Conservation (phyloP, 1,140 invertebrate genomes). For the Dolichoris vasculosae region DNA sequence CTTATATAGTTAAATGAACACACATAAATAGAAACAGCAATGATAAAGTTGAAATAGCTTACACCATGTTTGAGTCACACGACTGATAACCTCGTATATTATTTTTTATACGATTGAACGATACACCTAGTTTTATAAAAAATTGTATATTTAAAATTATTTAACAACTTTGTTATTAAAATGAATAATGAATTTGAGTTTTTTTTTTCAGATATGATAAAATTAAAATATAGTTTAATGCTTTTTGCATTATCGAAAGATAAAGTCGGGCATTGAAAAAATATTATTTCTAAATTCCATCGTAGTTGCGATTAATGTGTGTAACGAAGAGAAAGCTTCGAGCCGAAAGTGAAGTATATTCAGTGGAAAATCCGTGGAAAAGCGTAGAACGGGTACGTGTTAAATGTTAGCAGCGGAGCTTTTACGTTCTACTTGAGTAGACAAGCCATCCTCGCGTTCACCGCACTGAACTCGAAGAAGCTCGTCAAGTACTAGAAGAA, state of each 20-base stretch:
- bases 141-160: no score
- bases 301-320: conserved; percentile 37
- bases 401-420: conserved; percentile 56
- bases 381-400: conserved; percentile 38
- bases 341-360: conserved; percentile 7
- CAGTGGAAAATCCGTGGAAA: conserved; percentile 38
- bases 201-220: no score
- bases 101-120: no score
- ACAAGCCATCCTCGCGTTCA: not conserved
- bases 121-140: no score
- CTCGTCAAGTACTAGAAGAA: not conserved
- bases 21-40: no score
- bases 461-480: conserved; percentile 3
- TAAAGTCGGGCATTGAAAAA: not conserved
- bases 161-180: no score
- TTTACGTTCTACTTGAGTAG: conserved; percentile 32
- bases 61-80: no score
- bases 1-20: no score
- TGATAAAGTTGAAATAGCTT: no score
- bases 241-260: not conserved
- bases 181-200: no score
- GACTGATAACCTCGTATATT: no score
- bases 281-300: conserved; percentile 10
- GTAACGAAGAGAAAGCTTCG: conserved; percentile 29
- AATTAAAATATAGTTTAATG: not conserved